These are phyloP conservation scores for Scatophagus argus DNA, from an alignment of 2,113 vertebrate genomes.

Conservation along the genomic window DNA sequence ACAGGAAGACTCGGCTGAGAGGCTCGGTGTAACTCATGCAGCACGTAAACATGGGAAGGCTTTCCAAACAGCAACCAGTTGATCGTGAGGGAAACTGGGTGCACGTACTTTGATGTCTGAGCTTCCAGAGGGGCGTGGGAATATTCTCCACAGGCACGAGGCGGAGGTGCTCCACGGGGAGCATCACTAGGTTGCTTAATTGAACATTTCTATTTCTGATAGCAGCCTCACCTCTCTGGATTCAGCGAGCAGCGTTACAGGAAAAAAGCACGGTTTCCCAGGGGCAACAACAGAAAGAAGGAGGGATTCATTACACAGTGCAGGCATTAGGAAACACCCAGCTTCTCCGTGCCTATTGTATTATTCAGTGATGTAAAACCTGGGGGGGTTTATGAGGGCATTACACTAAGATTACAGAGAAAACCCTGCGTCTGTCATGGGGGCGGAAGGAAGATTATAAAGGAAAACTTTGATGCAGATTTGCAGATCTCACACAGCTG, in stretches of 20 bases:
- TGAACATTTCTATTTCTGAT: conserved; percentile 79
- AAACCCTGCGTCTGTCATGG: conserved; percentile 59
- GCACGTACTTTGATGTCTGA: conserved; percentile 73
- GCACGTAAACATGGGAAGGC: conserved; percentile 5
- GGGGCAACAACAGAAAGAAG: conserved; percentile 47
- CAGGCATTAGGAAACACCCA: conserved; percentile 52
- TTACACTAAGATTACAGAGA: conserved; percentile 81
- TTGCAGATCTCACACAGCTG: conserved; percentile 76
- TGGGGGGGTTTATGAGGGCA: conserved; percentile 70
- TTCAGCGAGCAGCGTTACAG: conserved; percentile 35
- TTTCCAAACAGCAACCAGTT: conserved; percentile 57
- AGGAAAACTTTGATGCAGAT: conserved; percentile 67
- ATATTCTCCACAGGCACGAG: conserved; percentile 64
- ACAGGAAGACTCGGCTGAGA: conserved; percentile 1
- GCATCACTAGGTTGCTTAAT: conserved; percentile 71
- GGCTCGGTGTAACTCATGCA: neutral
- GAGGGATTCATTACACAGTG: conserved; percentile 60
- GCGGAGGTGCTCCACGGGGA: conserved; percentile 64
- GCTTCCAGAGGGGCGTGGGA: conserved; percentile 66
- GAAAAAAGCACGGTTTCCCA: conserved; percentile 54
- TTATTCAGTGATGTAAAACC: conserved; percentile 77
- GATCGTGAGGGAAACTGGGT: conserved; percentile 39
- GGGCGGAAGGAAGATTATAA: conserved; percentile 76
- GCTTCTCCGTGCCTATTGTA: conserved; percentile 64
- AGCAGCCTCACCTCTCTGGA: conserved; percentile 61